phyloP scores from a whole-genome alignment of 2,888 invertebrate species.

The Coelinius sp. region DNA sequence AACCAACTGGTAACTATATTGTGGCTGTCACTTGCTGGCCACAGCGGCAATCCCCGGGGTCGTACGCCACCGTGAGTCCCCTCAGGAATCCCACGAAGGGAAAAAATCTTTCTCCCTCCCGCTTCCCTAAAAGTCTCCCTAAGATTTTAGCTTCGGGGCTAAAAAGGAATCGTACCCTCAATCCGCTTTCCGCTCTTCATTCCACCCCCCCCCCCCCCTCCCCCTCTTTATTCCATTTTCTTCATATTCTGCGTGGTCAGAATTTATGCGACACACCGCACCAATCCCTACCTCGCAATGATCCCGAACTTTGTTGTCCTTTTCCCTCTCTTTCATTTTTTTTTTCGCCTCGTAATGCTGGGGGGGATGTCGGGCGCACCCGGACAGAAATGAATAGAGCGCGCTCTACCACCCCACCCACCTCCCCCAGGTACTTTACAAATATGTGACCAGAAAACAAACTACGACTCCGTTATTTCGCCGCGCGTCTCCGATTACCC shows the following conservation, averaged over 20 bases:
- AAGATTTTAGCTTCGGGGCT: too few relatives aligned
- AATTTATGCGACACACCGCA: constrained; percentile 60
- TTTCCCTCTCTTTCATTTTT: constrained; percentile 10
- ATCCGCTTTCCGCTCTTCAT: constrained; percentile 3
- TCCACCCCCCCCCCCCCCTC: not conserved
- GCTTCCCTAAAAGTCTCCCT: not conserved
- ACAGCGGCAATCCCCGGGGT: not conserved
- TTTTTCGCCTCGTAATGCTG: constrained; percentile 26
- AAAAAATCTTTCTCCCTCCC: not conserved
- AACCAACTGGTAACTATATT: constrained; percentile 32
- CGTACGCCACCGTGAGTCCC: not conserved
- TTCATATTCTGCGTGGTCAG: constrained; percentile 58
- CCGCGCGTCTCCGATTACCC: constrained; percentile 33
- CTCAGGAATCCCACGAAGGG: not conserved
- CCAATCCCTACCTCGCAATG: not conserved
- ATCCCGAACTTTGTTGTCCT: not conserved
- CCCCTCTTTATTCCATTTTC: constrained; percentile 43
- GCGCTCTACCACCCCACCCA: constrained; percentile 46
- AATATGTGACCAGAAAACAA: constrained; percentile 68
- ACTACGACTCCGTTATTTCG: constrained; percentile 47
- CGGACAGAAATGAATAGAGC: constrained; percentile 66
- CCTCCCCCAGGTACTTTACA: constrained; percentile 63
- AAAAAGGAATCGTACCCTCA: too few relatives aligned
- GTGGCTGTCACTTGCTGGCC: constrained; percentile 50
- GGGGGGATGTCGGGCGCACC: constrained; percentile 42